These are phyloP conservation scores for Synanthedon tipuliformis DNA, from an alignment of 2,888 invertebrate species.

Conservation along the genomic window DNA sequence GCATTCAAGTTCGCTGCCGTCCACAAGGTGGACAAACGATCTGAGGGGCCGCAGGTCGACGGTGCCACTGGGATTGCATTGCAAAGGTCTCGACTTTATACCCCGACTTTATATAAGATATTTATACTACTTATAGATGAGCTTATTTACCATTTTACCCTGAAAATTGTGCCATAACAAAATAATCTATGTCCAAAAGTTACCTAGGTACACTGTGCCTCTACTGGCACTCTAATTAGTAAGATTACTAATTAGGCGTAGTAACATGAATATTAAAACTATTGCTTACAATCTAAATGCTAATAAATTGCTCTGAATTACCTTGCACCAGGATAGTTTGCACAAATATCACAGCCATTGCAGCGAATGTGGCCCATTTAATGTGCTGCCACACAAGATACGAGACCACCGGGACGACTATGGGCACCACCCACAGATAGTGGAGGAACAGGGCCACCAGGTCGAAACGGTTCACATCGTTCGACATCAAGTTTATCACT, in stretches of 20 bases:
- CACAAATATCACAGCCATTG: conserved; percentile 58
- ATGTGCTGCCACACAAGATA: conserved; percentile 60
- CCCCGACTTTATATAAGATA: too few relatives aligned
- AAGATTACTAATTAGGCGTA: neutral
- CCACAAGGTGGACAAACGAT: too few relatives aligned
- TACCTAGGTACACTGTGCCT: neutral
- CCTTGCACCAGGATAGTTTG: conserved; percentile 73
- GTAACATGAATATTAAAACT: neutral
- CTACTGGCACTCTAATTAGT: too few relatives aligned
- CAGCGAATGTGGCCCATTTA: conserved; percentile 47
- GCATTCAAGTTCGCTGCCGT: too few relatives aligned
- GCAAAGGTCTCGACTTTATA: too few relatives aligned
- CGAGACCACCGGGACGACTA: conserved; percentile 73
- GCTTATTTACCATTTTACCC: too few relatives aligned
- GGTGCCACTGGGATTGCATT: too few relatives aligned
- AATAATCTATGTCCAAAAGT: too few relatives aligned
- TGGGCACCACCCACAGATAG: conserved; percentile 84
- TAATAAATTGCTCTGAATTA: conserved; percentile 10
- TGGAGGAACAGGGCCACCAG: conserved; percentile 76
- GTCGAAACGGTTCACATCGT: conserved; percentile 87
- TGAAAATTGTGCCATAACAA: too few relatives aligned
- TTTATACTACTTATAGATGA: too few relatives aligned
- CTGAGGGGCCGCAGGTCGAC: too few relatives aligned
- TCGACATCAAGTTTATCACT: conserved; percentile 86
- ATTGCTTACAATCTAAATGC: neutral